A percentile compares a stretch with the other conserved stretches of the same genome.
These are phyloP conservation scores for Ostrea denselamellosa DNA, from an alignment of 1,140 invertebrate species.

Conservation along the genomic window DNA sequence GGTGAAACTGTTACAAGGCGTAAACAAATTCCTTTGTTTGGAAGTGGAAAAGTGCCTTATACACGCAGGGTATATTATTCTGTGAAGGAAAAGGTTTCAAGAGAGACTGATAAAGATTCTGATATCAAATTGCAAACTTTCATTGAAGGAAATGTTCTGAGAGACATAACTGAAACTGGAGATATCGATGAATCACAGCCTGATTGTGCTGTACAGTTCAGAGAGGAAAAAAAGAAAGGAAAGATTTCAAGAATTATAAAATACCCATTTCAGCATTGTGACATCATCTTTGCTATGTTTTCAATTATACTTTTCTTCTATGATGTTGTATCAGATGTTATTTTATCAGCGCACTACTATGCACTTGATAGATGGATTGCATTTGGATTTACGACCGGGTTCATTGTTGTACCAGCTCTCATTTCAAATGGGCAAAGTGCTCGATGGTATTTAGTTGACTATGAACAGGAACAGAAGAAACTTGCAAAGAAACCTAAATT, in stretches of 20 bases:
- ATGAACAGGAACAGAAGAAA: slow-evolving; percentile 55
- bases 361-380: slow-evolving; percentile 50
- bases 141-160: neutral
- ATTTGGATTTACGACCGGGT: slow-evolving; percentile 60
- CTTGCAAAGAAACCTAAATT: slow-evolving; percentile 41
- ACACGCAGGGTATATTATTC: slow-evolving; percentile 27
- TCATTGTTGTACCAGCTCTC: slow-evolving; percentile 63
- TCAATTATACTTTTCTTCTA: slow-evolving; percentile 49
- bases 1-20: neutral
- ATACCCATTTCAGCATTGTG: slow-evolving; percentile 40
- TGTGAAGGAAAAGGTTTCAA: neutral
- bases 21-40: slow-evolving; percentile 2
- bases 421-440: slow-evolving; percentile 62
- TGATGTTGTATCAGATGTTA: slow-evolving; percentile 67
- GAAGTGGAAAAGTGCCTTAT: slow-evolving; percentile 34
- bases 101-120: neutral
- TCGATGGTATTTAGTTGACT: slow-evolving; percentile 68
- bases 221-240: slow-evolving; percentile 5
- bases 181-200: slow-evolving; percentile 7
- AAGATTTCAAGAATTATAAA: slow-evolving; percentile 21
- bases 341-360: slow-evolving; percentile 65
- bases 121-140: slow-evolving; percentile 7
- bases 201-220: slow-evolving; percentile 27
- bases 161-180: neutral
- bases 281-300: slow-evolving; percentile 43